Percentiles rank a stretch among this genome's conserved stretches.
Conservation (phyloP, 1,140 invertebrate species). For the Bombus breviceps region DNA sequence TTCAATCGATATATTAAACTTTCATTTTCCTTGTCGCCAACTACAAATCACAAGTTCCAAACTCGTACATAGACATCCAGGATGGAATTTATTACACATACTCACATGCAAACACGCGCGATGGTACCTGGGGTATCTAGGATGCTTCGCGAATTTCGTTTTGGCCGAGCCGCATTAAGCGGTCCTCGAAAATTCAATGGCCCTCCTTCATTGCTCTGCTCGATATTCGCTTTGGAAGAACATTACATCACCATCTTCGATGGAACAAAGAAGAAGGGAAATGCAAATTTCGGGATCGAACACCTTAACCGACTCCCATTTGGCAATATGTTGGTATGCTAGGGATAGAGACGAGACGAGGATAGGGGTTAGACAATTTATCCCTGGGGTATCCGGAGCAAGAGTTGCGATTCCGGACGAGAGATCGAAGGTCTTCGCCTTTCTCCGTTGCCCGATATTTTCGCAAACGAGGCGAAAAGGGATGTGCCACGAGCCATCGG, state of each 20-base stretch:
- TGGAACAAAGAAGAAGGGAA: conserved; percentile 21
- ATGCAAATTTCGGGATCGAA: conserved; percentile 54
- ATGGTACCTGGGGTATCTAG: too few relatives aligned
- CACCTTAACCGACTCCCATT: conserved; percentile 53
- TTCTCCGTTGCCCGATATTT: conserved; percentile 45
- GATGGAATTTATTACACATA: background rate
- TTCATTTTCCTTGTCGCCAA: background rate
- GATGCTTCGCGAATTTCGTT: conserved; percentile 20
- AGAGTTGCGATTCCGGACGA: conserved; percentile 52
- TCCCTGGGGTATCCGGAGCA: conserved; percentile 58
- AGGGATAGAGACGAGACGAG: conserved; percentile 4
- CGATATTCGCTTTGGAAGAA: conserved; percentile 30
- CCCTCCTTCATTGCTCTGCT: background rate
- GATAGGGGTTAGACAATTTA: conserved; percentile 59
- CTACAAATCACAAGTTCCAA: background rate
- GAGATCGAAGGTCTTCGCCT: conserved; percentile 48
- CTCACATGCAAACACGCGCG: too few relatives aligned
- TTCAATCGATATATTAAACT: background rate
- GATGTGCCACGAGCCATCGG: background rate
- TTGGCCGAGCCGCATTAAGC: conserved; percentile 13
- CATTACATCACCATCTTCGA: conserved; percentile 23
- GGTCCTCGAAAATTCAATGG: conserved; percentile 36
- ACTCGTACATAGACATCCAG: background rate
- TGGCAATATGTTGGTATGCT: conserved; percentile 40
- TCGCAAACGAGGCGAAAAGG: conserved; percentile 60